Percentiles rank a stretch among this genome's conserved stretches.
These are phyloP conservation scores for Conops quadrifasciatus DNA, from an alignment of 2,888 invertebrate species.

Conservation along the genomic window DNA sequence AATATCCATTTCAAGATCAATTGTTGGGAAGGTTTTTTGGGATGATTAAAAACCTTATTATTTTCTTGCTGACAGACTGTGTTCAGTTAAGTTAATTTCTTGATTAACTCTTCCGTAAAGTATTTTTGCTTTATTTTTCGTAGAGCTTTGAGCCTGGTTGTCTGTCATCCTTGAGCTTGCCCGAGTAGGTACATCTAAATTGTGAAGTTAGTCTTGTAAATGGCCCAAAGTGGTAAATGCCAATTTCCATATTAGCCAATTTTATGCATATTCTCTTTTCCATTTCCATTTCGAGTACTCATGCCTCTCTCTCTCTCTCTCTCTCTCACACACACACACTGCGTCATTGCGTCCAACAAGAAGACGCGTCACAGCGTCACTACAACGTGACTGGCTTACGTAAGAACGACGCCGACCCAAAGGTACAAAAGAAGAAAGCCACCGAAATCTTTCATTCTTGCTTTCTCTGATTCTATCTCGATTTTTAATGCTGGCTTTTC, in stretches of 20 bases:
- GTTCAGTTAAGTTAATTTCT: too few species aligned
- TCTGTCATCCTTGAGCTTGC: too few species aligned
- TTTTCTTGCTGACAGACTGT: too few species aligned
- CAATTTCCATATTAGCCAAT: conserved; percentile 31
- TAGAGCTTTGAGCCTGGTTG: too few species aligned
- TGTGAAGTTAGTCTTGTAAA: not conserved
- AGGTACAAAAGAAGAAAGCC: conserved; percentile 4
- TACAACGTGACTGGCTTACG: conserved; percentile 30
- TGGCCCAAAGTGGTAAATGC: conserved; percentile 21
- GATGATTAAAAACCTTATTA: too few species aligned
- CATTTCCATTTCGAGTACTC: not conserved
- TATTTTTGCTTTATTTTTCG: too few species aligned
- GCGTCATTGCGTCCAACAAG: too few species aligned
- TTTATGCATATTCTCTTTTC: conserved; percentile 21
- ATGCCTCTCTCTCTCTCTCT: not conserved
- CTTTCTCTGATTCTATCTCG: conserved; percentile 25
- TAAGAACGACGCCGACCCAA: not conserved
- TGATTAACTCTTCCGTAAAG: too few species aligned
- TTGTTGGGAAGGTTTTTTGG: too few species aligned
- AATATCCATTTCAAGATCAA: too few species aligned
- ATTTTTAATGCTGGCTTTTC: conserved; percentile 20
- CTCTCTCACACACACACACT: not conserved
- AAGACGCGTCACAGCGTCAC: conserved; percentile 21
- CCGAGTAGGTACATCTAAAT: too few species aligned
- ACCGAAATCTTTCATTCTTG: too few species aligned